Conservation (phyloP, 1,140 invertebrate genomes). For the Zaprionus ornatus region DNA sequence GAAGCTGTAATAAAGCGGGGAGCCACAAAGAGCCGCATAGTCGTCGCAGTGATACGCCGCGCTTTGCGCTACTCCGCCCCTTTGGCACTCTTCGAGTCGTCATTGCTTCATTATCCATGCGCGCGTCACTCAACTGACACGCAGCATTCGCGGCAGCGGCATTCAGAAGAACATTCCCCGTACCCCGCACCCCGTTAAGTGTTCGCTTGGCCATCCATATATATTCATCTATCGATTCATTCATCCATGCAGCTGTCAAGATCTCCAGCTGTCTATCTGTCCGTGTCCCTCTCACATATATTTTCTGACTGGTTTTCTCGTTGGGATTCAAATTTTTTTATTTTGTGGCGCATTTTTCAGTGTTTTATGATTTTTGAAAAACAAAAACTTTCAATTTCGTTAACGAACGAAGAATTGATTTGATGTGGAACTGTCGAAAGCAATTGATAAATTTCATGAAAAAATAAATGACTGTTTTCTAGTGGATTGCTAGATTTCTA, state of each 20-base stretch:
- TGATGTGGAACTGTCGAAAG: constrained; percentile 31
- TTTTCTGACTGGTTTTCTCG: constrained; percentile 49
- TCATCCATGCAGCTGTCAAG: constrained; percentile 19
- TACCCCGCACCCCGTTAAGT: not conserved
- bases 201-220: constrained; percentile 23
- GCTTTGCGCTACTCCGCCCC: constrained; percentile 36
- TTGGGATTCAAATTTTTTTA: constrained; percentile 36
- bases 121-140: constrained; percentile 73
- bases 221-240: constrained; percentile 32
- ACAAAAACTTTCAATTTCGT: constrained; percentile 45
- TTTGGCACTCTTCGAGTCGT: constrained; percentile 26
- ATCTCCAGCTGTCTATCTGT: constrained; percentile 34
- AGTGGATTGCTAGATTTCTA: too few species aligned
- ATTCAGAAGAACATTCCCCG: not conserved
- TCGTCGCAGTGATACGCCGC: constrained; percentile 41
- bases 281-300: constrained; percentile 46
- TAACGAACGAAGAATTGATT: constrained; percentile 54
- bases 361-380: constrained; percentile 48
- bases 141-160: constrained; percentile 24
- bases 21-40: constrained; percentile 41
- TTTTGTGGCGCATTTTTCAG: constrained; percentile 43
- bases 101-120: constrained; percentile 79
- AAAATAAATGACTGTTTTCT: not conserved
- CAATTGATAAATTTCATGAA: constrained; percentile 15
- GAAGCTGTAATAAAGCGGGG: constrained; percentile 34